These are phyloP conservation scores for Palythoa grandiflora DNA, from an alignment of 92 coral and sea anemone species.

Conservation along the genomic window DNA sequence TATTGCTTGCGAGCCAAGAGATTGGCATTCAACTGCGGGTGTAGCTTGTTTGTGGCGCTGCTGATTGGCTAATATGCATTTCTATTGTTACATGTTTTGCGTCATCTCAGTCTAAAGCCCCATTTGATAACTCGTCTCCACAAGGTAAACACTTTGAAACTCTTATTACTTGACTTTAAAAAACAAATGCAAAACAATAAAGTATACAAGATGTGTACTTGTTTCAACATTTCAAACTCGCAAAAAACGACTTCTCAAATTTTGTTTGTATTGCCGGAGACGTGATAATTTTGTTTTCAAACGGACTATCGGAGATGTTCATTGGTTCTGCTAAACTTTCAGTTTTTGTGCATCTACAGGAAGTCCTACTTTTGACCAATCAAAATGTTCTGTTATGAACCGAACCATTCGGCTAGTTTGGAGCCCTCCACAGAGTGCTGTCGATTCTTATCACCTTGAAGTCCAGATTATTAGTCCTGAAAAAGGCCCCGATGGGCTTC, in stretches of 20 bases:
- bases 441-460: slow-evolving; percentile 76
- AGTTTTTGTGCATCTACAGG: slow-evolving; percentile 41
- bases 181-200: too few species aligned
- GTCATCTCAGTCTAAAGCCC: too few species aligned
- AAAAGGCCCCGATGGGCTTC: slow-evolving; percentile 62
- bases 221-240: too few species aligned
- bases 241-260: background rate
- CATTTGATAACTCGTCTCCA: too few species aligned
- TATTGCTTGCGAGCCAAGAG: too few species aligned
- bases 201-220: too few species aligned
- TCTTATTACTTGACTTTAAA: background rate
- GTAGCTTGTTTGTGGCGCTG: too few species aligned
- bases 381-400: slow-evolving; percentile 78
- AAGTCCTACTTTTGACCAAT: slow-evolving; percentile 69
- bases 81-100: too few species aligned
- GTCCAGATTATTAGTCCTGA: slow-evolving; percentile 68
- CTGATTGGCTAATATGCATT: too few species aligned
- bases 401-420: slow-evolving; percentile 72
- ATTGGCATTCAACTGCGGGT: too few species aligned
- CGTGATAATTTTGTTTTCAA: background rate
- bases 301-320: background rate
- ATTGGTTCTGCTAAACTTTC: background rate
- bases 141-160: too few species aligned
- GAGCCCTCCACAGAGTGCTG: slow-evolving; percentile 86
- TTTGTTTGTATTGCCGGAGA: background rate